Evolutionary conservation across 2,113 vertebrate genomes (phyloP).

Genomic region (Leucopsar rothschildi): DNA sequence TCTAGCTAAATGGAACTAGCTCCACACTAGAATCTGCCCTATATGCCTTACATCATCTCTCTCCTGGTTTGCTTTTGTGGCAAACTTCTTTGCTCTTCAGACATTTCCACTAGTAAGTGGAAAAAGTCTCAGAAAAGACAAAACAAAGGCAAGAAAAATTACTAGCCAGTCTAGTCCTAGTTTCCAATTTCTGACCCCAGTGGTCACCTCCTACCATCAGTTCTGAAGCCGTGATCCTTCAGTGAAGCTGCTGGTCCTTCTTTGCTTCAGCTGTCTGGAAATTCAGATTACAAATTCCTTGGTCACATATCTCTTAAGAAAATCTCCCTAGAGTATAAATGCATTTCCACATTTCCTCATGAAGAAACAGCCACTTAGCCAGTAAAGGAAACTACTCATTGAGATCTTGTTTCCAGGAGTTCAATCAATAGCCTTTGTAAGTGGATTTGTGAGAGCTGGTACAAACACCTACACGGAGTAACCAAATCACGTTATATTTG

Average conservation of each 20-base stretch:
- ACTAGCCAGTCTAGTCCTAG: neutral
- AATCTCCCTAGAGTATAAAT: neutral
- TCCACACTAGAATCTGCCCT: neutral
- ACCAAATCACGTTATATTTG: neutral
- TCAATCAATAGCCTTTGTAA: neutral
- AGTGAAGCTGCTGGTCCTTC: neutral
- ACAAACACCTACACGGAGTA: neutral
- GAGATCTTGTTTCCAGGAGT: constrained; percentile 18
- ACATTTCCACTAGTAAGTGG: neutral
- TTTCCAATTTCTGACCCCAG: neutral
- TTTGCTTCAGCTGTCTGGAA: neutral
- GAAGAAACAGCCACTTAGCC: neutral
- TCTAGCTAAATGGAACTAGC: neutral
- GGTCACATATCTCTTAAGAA: neutral
- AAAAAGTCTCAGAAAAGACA: neutral
- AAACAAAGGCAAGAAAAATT: neutral
- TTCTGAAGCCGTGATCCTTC: neutral
- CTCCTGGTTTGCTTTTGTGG: neutral
- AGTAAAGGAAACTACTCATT: neutral
- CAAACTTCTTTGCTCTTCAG: neutral
- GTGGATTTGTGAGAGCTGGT: neutral
- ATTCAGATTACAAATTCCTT: neutral
- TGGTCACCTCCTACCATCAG: neutral
- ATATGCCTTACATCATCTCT: neutral
- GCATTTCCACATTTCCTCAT: neutral